A percentile compares a stretch with the other conserved stretches of the same genome.
Conservation (phyloP, 2,113 vertebrate genomes). For the Phasianus colchicus region DNA sequence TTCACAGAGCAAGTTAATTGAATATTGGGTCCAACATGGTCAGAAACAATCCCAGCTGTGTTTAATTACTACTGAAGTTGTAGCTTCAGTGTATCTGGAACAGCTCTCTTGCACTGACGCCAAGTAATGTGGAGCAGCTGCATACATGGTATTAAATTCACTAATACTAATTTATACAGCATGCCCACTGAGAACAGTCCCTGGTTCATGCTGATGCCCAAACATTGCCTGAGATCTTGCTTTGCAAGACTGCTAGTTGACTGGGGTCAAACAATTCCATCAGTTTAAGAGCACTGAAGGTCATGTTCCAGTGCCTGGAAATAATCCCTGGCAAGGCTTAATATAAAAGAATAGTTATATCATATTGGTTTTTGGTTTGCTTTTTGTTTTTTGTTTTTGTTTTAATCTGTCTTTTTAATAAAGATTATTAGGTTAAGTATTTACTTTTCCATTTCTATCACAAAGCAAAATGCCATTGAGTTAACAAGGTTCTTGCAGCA, state of each 20-base stretch:
- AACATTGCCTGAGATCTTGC: background rate
- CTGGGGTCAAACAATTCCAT: background rate
- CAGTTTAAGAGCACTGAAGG: background rate
- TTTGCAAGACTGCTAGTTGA: background rate
- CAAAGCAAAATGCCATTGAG: background rate
- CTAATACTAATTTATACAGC: background rate
- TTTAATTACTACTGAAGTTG: background rate
- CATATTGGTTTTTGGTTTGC: background rate
- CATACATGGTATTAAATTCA: accelerated
- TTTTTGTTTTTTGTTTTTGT: background rate
- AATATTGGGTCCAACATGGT: background rate
- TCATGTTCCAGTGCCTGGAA: background rate
- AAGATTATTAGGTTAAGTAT: background rate
- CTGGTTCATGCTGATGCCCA: background rate
- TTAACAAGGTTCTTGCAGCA: background rate
- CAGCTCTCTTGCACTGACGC: background rate
- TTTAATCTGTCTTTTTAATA: background rate
- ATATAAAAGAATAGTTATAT: background rate
- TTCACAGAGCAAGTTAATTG: background rate
- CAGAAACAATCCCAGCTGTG: background rate
- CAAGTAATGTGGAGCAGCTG: background rate
- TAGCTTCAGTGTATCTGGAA: background rate
- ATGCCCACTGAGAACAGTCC: background rate
- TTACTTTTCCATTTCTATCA: background rate
- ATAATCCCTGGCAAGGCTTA: background rate